These are phyloP conservation scores for Echinometra lucunter DNA, from an alignment of 53 echinoderm and acorn worm genomes.

Conservation along the genomic window DNA sequence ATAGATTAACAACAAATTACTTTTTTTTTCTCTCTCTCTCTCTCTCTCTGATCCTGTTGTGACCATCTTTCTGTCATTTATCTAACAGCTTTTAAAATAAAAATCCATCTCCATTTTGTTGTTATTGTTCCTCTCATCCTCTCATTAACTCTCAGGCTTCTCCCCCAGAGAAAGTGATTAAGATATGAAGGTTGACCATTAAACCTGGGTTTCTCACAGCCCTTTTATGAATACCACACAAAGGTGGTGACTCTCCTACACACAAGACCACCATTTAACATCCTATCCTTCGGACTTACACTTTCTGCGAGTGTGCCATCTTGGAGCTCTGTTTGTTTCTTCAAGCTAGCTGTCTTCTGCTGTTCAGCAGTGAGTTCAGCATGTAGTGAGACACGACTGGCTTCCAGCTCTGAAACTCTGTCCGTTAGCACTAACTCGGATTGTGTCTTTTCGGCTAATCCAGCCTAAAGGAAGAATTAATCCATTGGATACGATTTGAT, in stretches of 20 bases:
- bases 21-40: neutral
- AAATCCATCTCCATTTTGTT: too few relatives aligned
- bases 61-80: neutral
- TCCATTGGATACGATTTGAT: too few relatives aligned
- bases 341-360: conserved; percentile 69
- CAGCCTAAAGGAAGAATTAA: conserved; percentile 65
- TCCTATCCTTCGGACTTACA: conserved; percentile 51
- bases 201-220: too few relatives aligned
- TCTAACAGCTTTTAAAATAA: too few relatives aligned
- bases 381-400: conserved; percentile 68
- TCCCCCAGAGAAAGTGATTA: too few relatives aligned
- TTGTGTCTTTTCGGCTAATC: conserved; percentile 75
- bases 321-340: conserved; percentile 77
- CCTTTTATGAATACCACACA: too few relatives aligned
- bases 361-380: conserved; percentile 80
- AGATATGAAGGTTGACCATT: too few relatives aligned
- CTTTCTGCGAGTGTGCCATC: conserved; percentile 74
- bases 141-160: too few relatives aligned
- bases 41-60: neutral
- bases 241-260: too few relatives aligned
- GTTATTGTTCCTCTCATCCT: too few relatives aligned
- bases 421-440: conserved; percentile 73
- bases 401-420: conserved; percentile 71
- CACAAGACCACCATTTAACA: neutral
- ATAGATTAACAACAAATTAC: neutral